Conservation (phyloP, 2,888 invertebrate genomes). For the Frankliniella intonsa region DNA sequence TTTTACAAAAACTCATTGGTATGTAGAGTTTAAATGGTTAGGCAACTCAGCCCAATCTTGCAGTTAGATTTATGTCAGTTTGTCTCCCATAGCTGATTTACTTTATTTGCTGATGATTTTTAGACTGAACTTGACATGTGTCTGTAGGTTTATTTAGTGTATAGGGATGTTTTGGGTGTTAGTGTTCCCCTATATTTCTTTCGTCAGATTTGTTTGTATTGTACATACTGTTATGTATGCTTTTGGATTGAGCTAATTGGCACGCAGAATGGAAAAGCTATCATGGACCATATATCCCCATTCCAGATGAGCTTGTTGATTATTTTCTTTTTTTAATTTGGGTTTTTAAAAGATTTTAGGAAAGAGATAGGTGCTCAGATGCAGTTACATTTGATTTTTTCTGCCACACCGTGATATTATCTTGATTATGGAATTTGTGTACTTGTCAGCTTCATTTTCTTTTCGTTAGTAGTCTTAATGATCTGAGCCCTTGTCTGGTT, state of each 20-base stretch:
- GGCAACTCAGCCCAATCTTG: no score
- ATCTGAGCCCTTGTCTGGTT: not conserved
- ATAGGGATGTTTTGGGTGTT: not conserved
- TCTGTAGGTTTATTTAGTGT: conserved; percentile 1
- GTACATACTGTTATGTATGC: not conserved
- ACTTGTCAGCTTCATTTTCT: not conserved
- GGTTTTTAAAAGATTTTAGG: not conserved
- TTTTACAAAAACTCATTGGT: not conserved
- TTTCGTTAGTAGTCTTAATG: not conserved
- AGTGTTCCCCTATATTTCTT: not conserved
- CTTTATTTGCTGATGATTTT: not conserved
- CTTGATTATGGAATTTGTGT: not conserved
- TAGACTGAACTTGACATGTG: conserved; percentile 15
- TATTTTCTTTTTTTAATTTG: not conserved
- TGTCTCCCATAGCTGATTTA: not conserved
- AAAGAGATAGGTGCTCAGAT: not conserved
- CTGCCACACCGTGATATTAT: not conserved
- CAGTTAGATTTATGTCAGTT: not conserved
- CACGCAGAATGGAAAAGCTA: conserved; percentile 11
- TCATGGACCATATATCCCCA: not conserved
- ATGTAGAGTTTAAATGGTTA: no score
- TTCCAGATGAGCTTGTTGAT: not conserved
- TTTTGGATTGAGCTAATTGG: not conserved
- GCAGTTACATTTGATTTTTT: not conserved
- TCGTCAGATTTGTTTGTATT: not conserved